phyloP scores from a whole-genome alignment of 2,113 vertebrate species.

The Aix galericulata region DNA sequence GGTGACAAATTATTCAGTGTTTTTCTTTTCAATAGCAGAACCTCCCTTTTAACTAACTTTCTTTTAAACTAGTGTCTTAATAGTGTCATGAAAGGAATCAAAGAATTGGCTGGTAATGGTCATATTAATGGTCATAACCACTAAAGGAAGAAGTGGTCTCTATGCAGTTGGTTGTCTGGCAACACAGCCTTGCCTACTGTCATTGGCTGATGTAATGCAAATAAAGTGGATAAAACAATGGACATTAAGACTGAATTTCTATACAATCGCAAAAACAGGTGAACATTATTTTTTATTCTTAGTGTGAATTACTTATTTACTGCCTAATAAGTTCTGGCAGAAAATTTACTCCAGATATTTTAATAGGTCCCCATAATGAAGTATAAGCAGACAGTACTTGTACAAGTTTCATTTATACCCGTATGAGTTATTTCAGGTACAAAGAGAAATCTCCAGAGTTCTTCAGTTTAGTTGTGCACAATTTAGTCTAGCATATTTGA shows the following conservation, averaged over 20 bases:
- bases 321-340: not conserved
- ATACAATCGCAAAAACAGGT: not conserved
- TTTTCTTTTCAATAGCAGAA: not conserved
- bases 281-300: not conserved
- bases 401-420: not conserved
- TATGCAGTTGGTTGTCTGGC: rapidly evolving
- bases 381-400: not conserved
- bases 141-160: not conserved
- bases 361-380: not conserved
- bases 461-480: not conserved
- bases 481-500: not conserved
- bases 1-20: not conserved
- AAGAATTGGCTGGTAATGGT: not conserved
- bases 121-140: not conserved
- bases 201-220: not conserved
- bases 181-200: not conserved
- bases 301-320: not conserved
- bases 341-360: not conserved
- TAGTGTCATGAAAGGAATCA: not conserved
- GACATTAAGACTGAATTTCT: not conserved
- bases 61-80: not conserved
- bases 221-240: not conserved
- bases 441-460: not conserved
- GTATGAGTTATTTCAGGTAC: not conserved
- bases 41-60: not conserved